phyloP scores from a whole-genome alignment of 2,113 vertebrate genomes.

The Tylochromis polylepis region DNA sequence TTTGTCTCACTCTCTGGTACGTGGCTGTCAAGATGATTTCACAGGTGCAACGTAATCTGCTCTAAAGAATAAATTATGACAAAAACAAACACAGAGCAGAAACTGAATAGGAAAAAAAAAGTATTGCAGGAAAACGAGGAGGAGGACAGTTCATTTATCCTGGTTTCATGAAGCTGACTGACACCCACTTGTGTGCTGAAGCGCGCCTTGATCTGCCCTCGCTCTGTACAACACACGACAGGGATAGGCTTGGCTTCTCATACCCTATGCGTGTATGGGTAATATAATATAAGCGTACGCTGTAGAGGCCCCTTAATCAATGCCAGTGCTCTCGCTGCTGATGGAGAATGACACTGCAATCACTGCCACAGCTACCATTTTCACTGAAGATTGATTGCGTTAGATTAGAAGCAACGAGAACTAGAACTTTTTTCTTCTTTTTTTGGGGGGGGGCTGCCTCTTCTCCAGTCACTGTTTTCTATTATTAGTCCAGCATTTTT shows the following conservation, averaged over 20 bases:
- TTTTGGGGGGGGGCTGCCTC: background rate
- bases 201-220: background rate
- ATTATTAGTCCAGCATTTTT: background rate
- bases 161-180: background rate
- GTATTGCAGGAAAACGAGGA: background rate
- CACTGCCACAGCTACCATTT: background rate
- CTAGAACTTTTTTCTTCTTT: background rate
- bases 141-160: background rate
- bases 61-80: conserved; percentile 26
- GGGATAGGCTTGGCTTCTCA: background rate
- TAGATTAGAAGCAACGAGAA: background rate
- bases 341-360: conserved; percentile 20
- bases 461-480: background rate
- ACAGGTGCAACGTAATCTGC: conserved; percentile 20
- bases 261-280: background rate
- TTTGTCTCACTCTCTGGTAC: background rate
- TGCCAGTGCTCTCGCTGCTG: conserved; percentile 26
- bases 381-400: background rate
- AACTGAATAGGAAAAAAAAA: conserved; percentile 2
- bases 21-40: conserved; percentile 4
- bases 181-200: background rate
- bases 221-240: background rate
- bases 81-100: background rate
- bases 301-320: conserved; percentile 33
- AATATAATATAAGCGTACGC: conserved; percentile 8